Evolutionary conservation across 2,113 vertebrate genomes (phyloP).

Genomic region (Semnornis frantzii): DNA sequence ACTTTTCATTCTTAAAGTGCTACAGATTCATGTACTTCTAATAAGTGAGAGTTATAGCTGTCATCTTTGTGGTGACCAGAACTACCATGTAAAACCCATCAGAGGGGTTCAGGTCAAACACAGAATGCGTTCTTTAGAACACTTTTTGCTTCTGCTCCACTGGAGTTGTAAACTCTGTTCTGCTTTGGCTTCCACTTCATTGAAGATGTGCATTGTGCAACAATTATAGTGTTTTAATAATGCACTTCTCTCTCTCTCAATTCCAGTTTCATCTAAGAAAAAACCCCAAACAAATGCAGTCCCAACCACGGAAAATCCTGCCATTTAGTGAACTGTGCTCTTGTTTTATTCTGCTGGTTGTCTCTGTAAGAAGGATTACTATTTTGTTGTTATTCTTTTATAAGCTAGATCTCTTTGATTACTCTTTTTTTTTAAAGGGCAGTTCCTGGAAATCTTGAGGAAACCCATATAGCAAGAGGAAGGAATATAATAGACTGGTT

Average conservation of each 20-base stretch:
- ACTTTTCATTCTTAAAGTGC: constrained; percentile 45
- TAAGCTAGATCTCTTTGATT: constrained; percentile 29
- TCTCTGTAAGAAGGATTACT: background rate
- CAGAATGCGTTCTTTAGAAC: background rate
- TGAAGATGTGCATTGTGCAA: background rate
- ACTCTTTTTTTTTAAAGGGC: background rate
- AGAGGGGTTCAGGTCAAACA: background rate
- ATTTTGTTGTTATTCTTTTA: constrained; percentile 10
- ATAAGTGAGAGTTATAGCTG: constrained; percentile 35
- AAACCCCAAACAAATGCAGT: background rate
- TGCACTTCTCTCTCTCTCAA: background rate
- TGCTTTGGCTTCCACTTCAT: background rate
- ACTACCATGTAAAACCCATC: background rate
- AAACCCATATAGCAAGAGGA: background rate
- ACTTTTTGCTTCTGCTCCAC: background rate
- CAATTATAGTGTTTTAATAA: background rate
- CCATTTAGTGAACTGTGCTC: background rate
- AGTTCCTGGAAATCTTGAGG: background rate
- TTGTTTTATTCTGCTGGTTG: constrained; percentile 22
- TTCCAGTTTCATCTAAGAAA: background rate
- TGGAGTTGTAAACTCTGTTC: background rate
- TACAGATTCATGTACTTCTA: constrained; percentile 20
- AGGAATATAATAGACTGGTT: constrained; percentile 5
- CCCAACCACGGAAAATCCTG: background rate
- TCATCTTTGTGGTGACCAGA: constrained; percentile 17